Percentiles rank a stretch among this genome's conserved stretches.
These are phyloP conservation scores for Anguilla marmorata DNA, from an alignment of 2,797 vertebrate species.

Conservation along the genomic window DNA sequence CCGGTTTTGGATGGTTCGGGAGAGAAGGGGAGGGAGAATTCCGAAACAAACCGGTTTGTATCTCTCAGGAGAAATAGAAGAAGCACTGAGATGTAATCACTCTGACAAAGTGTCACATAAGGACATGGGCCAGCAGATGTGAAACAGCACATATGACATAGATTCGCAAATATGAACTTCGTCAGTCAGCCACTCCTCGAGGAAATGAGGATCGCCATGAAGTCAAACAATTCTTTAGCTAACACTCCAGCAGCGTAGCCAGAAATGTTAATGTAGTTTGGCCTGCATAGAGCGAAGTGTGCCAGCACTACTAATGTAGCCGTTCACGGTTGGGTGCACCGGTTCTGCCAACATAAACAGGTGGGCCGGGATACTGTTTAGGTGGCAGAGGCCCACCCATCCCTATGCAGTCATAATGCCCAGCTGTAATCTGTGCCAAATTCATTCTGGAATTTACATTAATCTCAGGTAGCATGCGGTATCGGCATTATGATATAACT, in stretches of 20 bases:
- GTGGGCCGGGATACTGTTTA: not conserved
- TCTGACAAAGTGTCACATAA: not conserved
- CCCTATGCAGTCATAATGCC: not conserved
- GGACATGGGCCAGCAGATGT: not conserved
- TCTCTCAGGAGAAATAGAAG: not conserved
- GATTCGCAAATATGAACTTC: not conserved
- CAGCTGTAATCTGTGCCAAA: not conserved
- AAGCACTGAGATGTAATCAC: not conserved
- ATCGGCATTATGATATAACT: not conserved
- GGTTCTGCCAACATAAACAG: not conserved
- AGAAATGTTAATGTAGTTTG: not conserved
- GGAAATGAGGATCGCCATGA: not conserved
- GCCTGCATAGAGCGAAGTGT: not conserved
- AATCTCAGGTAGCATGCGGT: not conserved
- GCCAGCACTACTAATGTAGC: not conserved
- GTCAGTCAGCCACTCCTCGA: not conserved
- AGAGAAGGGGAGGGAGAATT: not conserved
- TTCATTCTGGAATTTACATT: not conserved
- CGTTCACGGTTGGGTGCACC: not conserved
- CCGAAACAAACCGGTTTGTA: conserved; percentile 8
- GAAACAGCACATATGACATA: no score
- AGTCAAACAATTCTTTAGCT: not conserved
- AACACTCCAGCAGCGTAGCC: not conserved
- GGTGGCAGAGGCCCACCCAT: not conserved
- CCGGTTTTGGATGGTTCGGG: not conserved